Evolutionary conservation across 2,888 invertebrate species (phyloP), one percentile per base, ranked within the genome.

Genomic region (Callinectes sapidus): DNA sequence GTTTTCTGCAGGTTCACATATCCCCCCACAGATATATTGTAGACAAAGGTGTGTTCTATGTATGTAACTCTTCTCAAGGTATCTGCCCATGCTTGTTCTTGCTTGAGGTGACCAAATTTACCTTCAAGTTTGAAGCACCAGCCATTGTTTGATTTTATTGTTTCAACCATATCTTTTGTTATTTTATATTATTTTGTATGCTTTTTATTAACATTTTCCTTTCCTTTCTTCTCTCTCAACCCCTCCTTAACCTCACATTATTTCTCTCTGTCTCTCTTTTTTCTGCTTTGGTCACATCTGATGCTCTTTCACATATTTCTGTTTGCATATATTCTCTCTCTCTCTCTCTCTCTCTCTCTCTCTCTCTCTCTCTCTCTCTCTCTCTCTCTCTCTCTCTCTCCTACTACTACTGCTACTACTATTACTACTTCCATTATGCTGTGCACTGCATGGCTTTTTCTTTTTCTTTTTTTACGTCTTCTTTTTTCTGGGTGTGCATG

Each of bases 121-220:
- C n/a, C 71, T 71, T 32, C 81, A 35, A 35, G 35, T 81, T 18
- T 35, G 81, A 81, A 81, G 81, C 81, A 81, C 81, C 35, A 81
- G 81, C 35, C 32, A 81, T 55, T 88, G n/a, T 28, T 54, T 88
- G 55, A 81, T 81, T 48, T 48, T 90, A 81, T 81, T 81, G 54
- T 90, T 90, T 77, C 48, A 28, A n/a, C 32, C 35, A 42, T 81
- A 23, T 28, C n/a, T 90, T 81, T 90, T 90, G 35, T 81, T 90
- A 81, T 28, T 42, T 48, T 48, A 54, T 86, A 85, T 91, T 91
- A 55, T 86, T 91, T 54, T 91, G 85, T 86, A 71, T 90, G 54
- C 55, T 48, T 87, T 55, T 88, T 88, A 88, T 88, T 88, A 88
- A 88, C 88, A 55, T 48, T 42, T 88, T 88, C 55, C 66, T 39